Evolutionary conservation across 92 coral and sea anemone species (phyloP).

Genomic region (Palythoa grandiflora): DNA sequence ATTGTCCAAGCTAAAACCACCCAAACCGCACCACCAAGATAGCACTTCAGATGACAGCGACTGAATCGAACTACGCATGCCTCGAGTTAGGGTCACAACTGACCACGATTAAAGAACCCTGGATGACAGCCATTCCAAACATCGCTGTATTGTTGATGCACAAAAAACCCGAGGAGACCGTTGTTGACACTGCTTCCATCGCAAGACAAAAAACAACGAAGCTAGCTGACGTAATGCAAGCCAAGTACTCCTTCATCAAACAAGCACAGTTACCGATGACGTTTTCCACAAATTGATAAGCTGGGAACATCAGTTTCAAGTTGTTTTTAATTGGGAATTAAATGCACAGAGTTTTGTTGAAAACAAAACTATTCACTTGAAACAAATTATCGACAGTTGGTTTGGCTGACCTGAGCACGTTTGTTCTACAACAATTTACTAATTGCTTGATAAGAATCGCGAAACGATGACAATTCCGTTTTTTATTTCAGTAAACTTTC

Average conservation of each 20-base stretch:
- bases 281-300: neutral
- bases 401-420: neutral
- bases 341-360: neutral
- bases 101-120: neutral
- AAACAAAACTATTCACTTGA: neutral
- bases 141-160: neutral
- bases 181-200: neutral
- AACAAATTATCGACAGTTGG: neutral
- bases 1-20: conserved; percentile 80
- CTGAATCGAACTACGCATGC: neutral
- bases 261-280: neutral
- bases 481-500: neutral
- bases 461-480: neutral
- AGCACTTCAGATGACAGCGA: conserved; percentile 28
- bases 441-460: neutral
- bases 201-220: neutral
- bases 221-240: neutral
- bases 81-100: neutral
- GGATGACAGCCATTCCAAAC: neutral
- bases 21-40: conserved; percentile 38
- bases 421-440: neutral
- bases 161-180: neutral
- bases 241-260: neutral
- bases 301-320: neutral
- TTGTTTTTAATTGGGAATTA: neutral